These are phyloP conservation scores for Ambastaia sidthimunki DNA, from an alignment of 2,797 vertebrate species.

Conservation along the genomic window DNA sequence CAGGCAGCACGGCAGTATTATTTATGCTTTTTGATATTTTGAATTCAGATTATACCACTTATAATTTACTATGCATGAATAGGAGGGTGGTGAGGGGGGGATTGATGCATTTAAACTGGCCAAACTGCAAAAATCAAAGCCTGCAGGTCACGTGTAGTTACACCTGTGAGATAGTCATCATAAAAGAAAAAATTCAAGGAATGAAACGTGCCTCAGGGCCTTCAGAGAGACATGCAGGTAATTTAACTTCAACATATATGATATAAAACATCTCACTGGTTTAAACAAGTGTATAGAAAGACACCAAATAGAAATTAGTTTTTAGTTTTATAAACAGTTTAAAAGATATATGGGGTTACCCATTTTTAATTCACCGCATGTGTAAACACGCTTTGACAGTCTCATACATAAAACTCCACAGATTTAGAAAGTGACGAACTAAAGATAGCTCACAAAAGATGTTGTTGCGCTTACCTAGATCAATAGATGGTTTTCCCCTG, in stretches of 20 bases:
- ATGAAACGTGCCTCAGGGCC: slow-evolving; percentile 9
- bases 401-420: not conserved
- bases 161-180: not conserved
- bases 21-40: not conserved
- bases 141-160: not conserved
- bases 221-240: not conserved
- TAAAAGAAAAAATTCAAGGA: not conserved
- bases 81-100: not conserved
- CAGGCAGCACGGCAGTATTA: not conserved
- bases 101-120: not conserved
- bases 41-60: not conserved
- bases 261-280: not conserved
- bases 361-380: not conserved
- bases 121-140: slow-evolving; percentile 1
- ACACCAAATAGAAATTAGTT: not conserved
- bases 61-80: not conserved
- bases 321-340: not conserved
- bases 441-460: not conserved
- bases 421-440: not conserved
- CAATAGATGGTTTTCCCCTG: slow-evolving; percentile 85
- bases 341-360: not conserved
- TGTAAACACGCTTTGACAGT: not conserved
- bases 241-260: not conserved
- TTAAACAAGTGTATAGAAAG: not conserved
- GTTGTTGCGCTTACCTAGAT: slow-evolving; percentile 77